Base-by-base conservation (phyloP, 2,113 vertebrate species). In the Kryptolebias marmoratus region DNA sequence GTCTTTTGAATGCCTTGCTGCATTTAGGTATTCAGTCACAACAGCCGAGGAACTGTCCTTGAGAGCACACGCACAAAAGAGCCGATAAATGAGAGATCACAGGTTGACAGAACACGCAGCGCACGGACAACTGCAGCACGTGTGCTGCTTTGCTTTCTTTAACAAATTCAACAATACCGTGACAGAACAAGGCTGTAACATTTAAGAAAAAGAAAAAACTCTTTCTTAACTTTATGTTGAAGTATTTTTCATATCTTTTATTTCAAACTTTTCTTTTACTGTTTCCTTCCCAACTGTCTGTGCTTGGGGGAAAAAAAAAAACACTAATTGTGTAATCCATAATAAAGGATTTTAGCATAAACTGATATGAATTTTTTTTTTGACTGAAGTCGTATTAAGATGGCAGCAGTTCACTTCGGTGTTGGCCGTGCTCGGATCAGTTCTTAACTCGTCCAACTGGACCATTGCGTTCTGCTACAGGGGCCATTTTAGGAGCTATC, bases 1-100 rank as follows among this genome's bases (percentile, higher is more conserved):
- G 44, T 57, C 11, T 76, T 79, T 77, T 88, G 50, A 88, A 86
- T 77, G 70, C 42, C 32, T 69, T 45, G 45, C 2, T 74, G 61
- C 70, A 77, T 68, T 72, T 55, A 56, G 45, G 48, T 67, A 58
- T 69, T 83, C 75, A 2, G n/a, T 81, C 68, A 79, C 60, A 54
- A 71, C 11, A 71, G 71, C 72, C 39, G 47, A 64, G 67, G 64
- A 62, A 6, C 66, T 62, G 60, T 59, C 81, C 84, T 86, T 84
- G 63, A 80, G 67, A 74, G 55, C 16, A 58, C 53, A 52, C 49
- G 64, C 27, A 71, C 77, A 73, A 61, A 31, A 62, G 11, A 76
- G 48, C 75, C 65, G 74, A 58, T 59, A 70, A 71, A 47, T 28
- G 31, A 75, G 63, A 75, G 80, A 68, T 84, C 74, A 78, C 63